Conservation (phyloP, 2,797 vertebrate genomes). For the Sibirionetta formosa region DNA sequence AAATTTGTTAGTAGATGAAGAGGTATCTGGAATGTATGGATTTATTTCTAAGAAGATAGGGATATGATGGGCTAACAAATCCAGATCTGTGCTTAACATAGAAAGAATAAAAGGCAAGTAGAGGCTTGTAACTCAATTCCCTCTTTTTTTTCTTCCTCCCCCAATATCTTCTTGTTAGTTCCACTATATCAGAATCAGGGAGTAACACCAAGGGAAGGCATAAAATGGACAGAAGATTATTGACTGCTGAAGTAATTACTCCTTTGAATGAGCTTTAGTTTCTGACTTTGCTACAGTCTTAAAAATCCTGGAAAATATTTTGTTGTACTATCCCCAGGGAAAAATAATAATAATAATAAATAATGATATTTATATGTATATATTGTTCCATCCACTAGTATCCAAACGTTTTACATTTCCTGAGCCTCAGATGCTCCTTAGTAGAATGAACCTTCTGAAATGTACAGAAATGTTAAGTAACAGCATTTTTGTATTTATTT, state of each 20-base stretch:
- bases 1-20: not conserved
- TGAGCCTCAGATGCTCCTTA: not conserved
- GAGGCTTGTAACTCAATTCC: not conserved
- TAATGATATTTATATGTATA: no score
- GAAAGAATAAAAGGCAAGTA: not conserved
- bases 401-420: fast-evolving
- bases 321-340: not conserved
- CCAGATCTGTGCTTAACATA: not conserved
- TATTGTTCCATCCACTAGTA: not conserved
- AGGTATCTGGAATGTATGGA: not conserved
- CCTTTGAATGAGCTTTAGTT: not conserved
- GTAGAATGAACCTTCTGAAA: not conserved
- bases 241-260: not conserved
- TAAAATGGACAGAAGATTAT: not conserved
- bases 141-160: not conserved
- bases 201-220: not conserved
- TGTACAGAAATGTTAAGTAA: not conserved
- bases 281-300: not conserved
- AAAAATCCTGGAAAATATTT: not conserved
- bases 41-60: not conserved
- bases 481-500: not conserved
- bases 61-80: not conserved
- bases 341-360: not conserved
- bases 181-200: fast-evolving
- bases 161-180: not conserved